Evolutionary conservation across 2,113 vertebrate species (phyloP).

Genomic region (Macrotus californicus): DNA sequence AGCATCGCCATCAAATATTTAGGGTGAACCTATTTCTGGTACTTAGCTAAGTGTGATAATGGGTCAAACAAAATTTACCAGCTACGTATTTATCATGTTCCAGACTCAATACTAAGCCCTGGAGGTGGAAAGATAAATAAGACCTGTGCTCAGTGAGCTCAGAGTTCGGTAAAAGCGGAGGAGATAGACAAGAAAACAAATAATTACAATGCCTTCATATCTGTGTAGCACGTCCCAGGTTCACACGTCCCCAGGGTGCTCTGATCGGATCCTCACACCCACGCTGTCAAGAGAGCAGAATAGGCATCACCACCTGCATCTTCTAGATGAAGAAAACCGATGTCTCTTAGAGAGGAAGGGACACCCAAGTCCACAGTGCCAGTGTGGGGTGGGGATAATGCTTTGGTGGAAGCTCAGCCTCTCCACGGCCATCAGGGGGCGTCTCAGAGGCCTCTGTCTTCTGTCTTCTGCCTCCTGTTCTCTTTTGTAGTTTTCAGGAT

Average conservation of each 20-base stretch:
- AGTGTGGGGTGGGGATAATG: no score
- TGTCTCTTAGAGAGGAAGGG: neutral
- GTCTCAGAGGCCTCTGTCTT: neutral
- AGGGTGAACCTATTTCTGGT: neutral
- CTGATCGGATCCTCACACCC: neutral
- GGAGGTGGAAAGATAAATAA: neutral
- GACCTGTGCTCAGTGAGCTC: neutral
- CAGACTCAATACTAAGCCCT: neutral
- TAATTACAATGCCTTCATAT: accelerated
- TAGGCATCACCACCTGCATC: neutral
- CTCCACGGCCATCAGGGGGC: neutral
- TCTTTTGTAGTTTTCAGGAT: neutral
- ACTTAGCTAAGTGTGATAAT: neutral
- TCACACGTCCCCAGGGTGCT: neutral
- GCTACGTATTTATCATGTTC: neutral
- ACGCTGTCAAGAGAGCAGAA: neutral
- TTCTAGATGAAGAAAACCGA: neutral
- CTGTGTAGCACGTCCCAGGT: accelerated
- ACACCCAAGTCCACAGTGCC: neutral
- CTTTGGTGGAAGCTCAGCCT: neutral
- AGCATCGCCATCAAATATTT: neutral
- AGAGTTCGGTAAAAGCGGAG: neutral
- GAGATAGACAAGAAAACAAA: neutral
- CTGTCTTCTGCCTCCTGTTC: neutral
- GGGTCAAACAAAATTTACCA: neutral